These are phyloP conservation scores for Chorisops tibialis DNA, from an alignment of 2,888 invertebrate species.

Conservation along the genomic window DNA sequence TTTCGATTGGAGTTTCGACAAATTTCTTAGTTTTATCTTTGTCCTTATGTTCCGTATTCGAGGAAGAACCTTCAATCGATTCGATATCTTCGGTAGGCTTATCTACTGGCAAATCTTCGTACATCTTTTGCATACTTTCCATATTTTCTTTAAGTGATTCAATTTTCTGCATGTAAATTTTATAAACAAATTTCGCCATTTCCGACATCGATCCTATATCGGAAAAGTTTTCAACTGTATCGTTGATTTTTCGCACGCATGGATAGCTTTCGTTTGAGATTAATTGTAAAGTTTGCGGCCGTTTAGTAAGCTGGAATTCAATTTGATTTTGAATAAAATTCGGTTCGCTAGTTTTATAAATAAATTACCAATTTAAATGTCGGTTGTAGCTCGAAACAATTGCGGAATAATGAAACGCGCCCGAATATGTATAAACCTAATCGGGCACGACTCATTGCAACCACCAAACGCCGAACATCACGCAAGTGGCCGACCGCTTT, in stretches of 20 bases:
- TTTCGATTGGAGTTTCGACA: conserved; percentile 53
- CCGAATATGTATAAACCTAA: conserved; percentile 96
- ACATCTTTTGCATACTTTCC: conserved; percentile 17
- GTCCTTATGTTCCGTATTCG: conserved; percentile 30
- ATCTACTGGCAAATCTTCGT: conserved; percentile 13
- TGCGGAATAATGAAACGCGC: conserved; percentile 85
- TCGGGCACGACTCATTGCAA: conserved; percentile 96
- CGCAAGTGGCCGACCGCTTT: conserved; percentile 96
- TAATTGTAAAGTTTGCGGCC: conserved; percentile 77
- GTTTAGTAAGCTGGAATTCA: conserved; percentile 66
- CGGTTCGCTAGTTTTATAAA: not conserved
- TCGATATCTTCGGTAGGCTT: not conserved
- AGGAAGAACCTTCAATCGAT: conserved; percentile 15
- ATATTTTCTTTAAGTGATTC: conserved; percentile 17
- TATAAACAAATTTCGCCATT: conserved; percentile 93
- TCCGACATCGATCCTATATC: conserved; percentile 82
- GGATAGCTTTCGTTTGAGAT: conserved; percentile 79
- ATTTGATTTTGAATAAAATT: not conserved
- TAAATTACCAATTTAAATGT: conserved; percentile 75
- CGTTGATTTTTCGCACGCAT: conserved; percentile 58
- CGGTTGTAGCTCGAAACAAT: conserved; percentile 95
- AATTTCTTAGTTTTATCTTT: conserved; percentile 40
- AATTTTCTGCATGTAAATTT: conserved; percentile 64
- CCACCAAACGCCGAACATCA: conserved; percentile 93
- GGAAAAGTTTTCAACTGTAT: conserved; percentile 49